Evolutionary conservation across 1,140 invertebrate genomes (phyloP), one percentile per base, ranked within the genome.

Genomic region (Drosophila novamexicana): DNA sequence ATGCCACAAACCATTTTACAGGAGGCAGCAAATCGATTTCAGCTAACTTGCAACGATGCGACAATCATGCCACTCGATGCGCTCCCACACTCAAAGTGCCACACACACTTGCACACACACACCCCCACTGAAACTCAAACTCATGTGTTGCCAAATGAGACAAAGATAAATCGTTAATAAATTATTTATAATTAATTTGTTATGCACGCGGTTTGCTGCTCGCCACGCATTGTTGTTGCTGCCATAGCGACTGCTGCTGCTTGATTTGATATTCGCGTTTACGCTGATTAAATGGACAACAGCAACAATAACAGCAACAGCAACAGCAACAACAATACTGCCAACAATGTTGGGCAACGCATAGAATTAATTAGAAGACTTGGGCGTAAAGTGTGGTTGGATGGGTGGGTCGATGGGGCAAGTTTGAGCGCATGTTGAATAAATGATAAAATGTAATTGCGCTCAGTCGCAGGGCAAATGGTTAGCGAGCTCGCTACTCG

Each of bases 121-220:
- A 42, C 53, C 62, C 49, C 36, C 40, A 34, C 49, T 22, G 29
- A 36, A 58, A 56, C 80, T 71, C 71, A 82, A 79, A 73, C 82
- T 77, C 73, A 83, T 88, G 84, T 86, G 76, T 70, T 74, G 83
- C 75, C 72, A 75, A 79, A 68, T 75, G 68, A 77, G 80, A 88
- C 84, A 89, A 81, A 90, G 84, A 89, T 89, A 89, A 89, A 89
- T 89, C 85, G 80, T 89, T 90, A 90, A 89, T 89, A 89, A 89
- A 89, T 89, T 89, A 89, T 89, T 89, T 89, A 89, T 89, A 89
- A 89, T 89, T 89, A 89, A 89, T 89, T 89, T 84, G 85, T 89
- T 59, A 89, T 89, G 80, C 72, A 70, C 75, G 80, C 81, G 71
- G 77, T 89, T 80, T 59, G 69, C 42, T 71, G 53, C 61, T 81